phyloP scores from a whole-genome alignment of 2,888 invertebrate genomes.

The Venustoraphidia nigricollis region DNA sequence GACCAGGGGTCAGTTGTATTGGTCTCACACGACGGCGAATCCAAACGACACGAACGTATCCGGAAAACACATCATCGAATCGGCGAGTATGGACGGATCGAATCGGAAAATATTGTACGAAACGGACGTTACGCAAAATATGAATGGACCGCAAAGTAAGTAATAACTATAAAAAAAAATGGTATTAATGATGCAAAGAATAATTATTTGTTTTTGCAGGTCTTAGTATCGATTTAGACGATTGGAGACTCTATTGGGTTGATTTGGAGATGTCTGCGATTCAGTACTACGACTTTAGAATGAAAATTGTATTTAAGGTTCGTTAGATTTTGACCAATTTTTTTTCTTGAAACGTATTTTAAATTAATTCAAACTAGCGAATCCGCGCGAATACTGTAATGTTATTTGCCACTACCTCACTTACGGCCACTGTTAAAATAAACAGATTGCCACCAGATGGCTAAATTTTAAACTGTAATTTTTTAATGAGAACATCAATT shows the following conservation, averaged over 20 bases:
- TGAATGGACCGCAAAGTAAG: conserved; percentile 10
- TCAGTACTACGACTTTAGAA: conserved; percentile 31
- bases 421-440: no score
- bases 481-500: no score
- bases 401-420: no score
- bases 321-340: not conserved
- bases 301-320: conserved; percentile 11
- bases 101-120: conserved; percentile 23
- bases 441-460: no score
- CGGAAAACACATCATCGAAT: conserved; percentile 35
- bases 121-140: conserved; percentile 12
- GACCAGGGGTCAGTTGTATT: conserved; percentile 36
- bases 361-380: no score
- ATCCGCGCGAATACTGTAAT: no score
- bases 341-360: not conserved
- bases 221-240: conserved; percentile 41
- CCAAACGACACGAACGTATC: conserved; percentile 5
- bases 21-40: conserved; percentile 21
- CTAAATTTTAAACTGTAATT: no score
- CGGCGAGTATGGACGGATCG: conserved; percentile 51
- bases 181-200: no score
- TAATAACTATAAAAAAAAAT: not conserved
- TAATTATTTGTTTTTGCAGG: conserved; percentile 26
- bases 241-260: conserved; percentile 57
- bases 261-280: conserved; percentile 38